phyloP scores from a whole-genome alignment of 2,888 invertebrate genomes.

The Stegana nigrithorax region DNA sequence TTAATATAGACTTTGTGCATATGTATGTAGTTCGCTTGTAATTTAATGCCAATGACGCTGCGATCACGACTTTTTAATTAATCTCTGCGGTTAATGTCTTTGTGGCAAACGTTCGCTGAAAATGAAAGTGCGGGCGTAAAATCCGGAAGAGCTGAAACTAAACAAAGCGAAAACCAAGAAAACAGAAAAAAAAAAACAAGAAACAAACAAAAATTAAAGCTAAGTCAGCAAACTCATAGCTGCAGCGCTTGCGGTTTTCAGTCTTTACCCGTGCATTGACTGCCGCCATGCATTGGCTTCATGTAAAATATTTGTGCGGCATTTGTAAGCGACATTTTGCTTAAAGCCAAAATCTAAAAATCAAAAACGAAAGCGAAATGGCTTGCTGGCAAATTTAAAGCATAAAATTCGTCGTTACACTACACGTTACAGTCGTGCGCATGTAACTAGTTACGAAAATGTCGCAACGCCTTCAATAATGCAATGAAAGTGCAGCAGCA shows the following conservation, averaged over 20 bases:
- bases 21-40: background rate
- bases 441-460: too few species aligned
- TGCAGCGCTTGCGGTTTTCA: too few species aligned
- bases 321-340: too few species aligned
- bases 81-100: slow-evolving; percentile 29
- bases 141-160: too few species aligned
- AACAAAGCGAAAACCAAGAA: background rate
- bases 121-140: slow-evolving; percentile 14
- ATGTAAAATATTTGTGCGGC: background rate
- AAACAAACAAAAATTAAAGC: background rate
- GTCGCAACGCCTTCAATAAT: too few species aligned
- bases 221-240: background rate
- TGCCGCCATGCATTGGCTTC: too few species aligned
- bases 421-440: too few species aligned
- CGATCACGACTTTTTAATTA: slow-evolving; percentile 41
- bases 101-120: slow-evolving; percentile 10
- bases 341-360: background rate
- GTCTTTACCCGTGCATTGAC: too few species aligned
- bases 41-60: slow-evolving; percentile 38
- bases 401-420: too few species aligned
- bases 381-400: background rate
- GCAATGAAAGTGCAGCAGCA: background rate
- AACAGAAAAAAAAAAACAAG: background rate
- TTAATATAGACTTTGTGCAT: background rate
- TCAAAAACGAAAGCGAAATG: too few species aligned